These are phyloP conservation scores for Takifugu rubripes DNA, from an alignment of 2,797 vertebrate genomes.

Conservation along the genomic window DNA sequence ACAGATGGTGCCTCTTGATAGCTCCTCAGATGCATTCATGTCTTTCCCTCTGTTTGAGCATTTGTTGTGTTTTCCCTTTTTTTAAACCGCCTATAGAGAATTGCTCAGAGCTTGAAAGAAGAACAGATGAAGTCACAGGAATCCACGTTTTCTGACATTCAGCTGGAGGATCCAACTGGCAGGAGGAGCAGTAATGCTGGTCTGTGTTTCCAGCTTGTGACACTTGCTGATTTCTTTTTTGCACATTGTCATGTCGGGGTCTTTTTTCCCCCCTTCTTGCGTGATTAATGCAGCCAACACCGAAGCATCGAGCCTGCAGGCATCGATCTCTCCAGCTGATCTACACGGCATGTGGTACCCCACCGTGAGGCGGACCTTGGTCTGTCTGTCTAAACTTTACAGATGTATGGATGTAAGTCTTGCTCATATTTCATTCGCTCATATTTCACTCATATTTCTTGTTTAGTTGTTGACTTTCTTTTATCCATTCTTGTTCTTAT, in stretches of 20 bases:
- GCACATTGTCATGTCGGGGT: constrained; percentile 19
- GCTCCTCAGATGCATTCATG: neutral
- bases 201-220: constrained; percentile 35
- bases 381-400: constrained; percentile 98
- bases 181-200: constrained; percentile 79
- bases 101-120: constrained; percentile 95
- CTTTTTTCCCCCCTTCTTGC: constrained; percentile 12
- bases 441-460: neutral
- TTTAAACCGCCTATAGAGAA: constrained; percentile 77
- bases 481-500: constrained; percentile 6
- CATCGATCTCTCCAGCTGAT: constrained; percentile 91
- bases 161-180: constrained; percentile 80
- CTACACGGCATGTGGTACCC: constrained; percentile 99
- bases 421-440: neutral
- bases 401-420: constrained; percentile 95
- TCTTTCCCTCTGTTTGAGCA: constrained; percentile 5
- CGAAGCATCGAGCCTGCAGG: constrained; percentile 80
- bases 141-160: constrained; percentile 86
- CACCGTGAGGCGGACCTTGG: constrained; percentile 92
- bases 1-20: neutral
- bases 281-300: constrained; percentile 61
- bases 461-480: constrained; percentile 6
- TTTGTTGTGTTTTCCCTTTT: constrained; percentile 1
- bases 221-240: neutral
- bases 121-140: constrained; percentile 87